Evolutionary conservation across 2,113 vertebrate genomes (phyloP), one percentile per base, ranked within the genome.

Genomic region (Nothocercus nigrocapillus): DNA sequence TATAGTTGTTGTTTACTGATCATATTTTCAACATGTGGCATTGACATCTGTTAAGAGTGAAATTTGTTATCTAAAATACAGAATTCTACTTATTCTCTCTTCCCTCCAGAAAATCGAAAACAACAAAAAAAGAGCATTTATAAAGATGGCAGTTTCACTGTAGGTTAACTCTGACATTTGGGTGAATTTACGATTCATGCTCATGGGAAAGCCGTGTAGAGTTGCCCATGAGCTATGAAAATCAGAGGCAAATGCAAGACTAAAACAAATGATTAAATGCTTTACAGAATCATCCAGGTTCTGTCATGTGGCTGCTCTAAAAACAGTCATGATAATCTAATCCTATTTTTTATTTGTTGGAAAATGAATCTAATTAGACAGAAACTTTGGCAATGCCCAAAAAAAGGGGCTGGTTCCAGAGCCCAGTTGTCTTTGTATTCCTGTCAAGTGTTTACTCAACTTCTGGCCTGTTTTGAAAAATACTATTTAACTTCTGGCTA

Each of bases 1-100:
- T 93, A 42, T 4, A 76, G 67, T 61, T 94, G 78, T 91, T 95
- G 84, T 96, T 94, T 95, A 94, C 92, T 90, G 82, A 89, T 76
- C 59, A 72, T 34, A 27, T 92, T 94, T 96, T 95, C 91, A 67
- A 22, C 88, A 80, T 25, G 22, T 81, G 80, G 61, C 77, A 28
- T 45, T 91, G 82, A 76, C 80, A 5, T 93, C 69, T 80, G 67
- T 90, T 96, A 68, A 73, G 64, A 91, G 64, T 72, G 45, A 86
- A 87, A 76, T 82, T n/a, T 74, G 34, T 89, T 84, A 69, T 1
- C 58, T 67, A 76, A 90, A 88, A 84, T 59, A 70, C 67, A 86
- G 56, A 90, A 76, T 90, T 84, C 45, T 42, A 45, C 25, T 84
- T 82, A 85, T 88, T 62, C 28, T 30, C 34, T 85, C 27, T 79